Conservation (phyloP, 2,797 vertebrate species). For the Psittacula echo region DNA sequence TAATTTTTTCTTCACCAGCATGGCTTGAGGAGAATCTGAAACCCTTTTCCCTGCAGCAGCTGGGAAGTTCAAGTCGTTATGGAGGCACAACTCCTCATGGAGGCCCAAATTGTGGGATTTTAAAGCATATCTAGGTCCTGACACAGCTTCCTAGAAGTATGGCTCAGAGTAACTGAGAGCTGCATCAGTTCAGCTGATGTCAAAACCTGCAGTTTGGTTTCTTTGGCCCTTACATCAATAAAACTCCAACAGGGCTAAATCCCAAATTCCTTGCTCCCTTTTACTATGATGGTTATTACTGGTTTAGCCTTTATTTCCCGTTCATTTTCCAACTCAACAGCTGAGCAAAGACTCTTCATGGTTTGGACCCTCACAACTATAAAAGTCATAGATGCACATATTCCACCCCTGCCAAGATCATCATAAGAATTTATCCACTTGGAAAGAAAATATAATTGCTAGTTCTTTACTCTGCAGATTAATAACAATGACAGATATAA, state of each 20-base stretch:
- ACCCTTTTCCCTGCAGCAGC: background rate
- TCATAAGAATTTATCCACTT: background rate
- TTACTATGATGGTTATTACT: background rate
- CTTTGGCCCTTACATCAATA: background rate
- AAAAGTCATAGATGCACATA: background rate
- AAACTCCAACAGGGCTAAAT: background rate
- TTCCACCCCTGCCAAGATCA: background rate
- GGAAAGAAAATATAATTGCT: constrained; percentile 44
- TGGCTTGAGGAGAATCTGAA: background rate
- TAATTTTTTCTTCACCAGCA: background rate
- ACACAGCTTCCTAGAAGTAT: background rate
- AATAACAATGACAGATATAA: constrained; percentile 47
- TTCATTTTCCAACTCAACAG: background rate
- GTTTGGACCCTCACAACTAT: background rate
- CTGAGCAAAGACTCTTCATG: background rate
- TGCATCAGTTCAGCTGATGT: background rate
- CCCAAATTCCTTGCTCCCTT: background rate
- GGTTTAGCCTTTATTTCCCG: constrained; percentile 8
- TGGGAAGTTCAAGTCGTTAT: background rate
- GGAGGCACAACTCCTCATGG: background rate
- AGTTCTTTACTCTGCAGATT: constrained; percentile 40
- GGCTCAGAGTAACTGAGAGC: background rate
- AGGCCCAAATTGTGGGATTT: background rate
- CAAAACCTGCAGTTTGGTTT: background rate
- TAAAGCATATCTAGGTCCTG: background rate